Evolutionary conservation across 2,888 invertebrate species (phyloP).

Genomic region (Drosophila mettleri): DNA sequence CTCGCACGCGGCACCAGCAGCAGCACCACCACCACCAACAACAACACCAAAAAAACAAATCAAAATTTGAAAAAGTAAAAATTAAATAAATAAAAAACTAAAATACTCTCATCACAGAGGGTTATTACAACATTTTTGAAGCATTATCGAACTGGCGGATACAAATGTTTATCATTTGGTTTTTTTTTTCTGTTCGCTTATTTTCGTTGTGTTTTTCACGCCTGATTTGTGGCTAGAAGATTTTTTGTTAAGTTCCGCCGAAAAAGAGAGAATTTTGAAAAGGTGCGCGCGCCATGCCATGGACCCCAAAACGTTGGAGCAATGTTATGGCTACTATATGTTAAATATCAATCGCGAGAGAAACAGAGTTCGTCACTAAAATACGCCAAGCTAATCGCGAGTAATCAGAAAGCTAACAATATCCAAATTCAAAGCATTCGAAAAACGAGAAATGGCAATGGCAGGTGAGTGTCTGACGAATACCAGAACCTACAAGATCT

Average conservation of each 20-base stretch:
- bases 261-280: conserved; percentile 7
- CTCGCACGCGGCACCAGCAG: conserved; percentile 48
- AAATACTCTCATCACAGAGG: neutral
- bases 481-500: neutral
- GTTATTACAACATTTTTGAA: conserved; percentile 6
- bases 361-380: conserved; percentile 31
- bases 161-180: neutral
- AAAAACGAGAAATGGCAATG: neutral
- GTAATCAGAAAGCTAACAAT: conserved; percentile 22
- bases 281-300: neutral
- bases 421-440: conserved; percentile 18
- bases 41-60: neutral
- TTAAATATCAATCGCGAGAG: conserved; percentile 46
- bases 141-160: conserved; percentile 7
- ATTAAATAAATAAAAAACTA: no score
- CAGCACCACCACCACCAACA: conserved; percentile 11
- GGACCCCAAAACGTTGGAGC: conserved; percentile 19
- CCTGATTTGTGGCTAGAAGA: neutral
- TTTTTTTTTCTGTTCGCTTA: neutral
- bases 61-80: neutral
- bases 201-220: conserved; percentile 5
- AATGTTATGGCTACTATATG: conserved; percentile 61
- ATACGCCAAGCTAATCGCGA: conserved; percentile 18
- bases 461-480: conserved; percentile 29
- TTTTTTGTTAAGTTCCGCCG: neutral